These are phyloP conservation scores for Loxodonta africana DNA, from an alignment of 2,113 vertebrate genomes.

Conservation along the genomic window DNA sequence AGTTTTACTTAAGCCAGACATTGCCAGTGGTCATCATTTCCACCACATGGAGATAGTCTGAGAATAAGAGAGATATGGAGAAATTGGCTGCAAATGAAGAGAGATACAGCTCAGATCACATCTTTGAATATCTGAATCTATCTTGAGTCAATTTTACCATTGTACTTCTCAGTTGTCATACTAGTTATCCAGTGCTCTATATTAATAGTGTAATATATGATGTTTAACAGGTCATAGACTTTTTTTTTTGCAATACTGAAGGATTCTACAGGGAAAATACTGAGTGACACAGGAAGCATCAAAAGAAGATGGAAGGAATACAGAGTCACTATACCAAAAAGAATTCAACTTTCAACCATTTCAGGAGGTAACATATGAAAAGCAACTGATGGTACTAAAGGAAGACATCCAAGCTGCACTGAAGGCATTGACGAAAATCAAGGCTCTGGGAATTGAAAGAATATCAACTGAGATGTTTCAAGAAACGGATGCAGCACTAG, in stretches of 20 bases:
- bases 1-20: neutral
- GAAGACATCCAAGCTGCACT: too few species aligned
- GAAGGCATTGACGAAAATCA: too few species aligned
- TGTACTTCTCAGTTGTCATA: neutral
- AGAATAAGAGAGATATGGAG: neutral
- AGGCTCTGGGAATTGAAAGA: too few species aligned
- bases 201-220: neutral
- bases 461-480: too few species aligned
- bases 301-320: too few species aligned
- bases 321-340: too few species aligned
- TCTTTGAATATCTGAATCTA: neutral
- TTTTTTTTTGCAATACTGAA: neutral
- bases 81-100: neutral
- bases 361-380: too few species aligned
- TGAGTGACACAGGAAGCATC: too few species aligned
- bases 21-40: neutral
- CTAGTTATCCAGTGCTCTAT: neutral
- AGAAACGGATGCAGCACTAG: too few species aligned
- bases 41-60: neutral
- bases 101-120: neutral
- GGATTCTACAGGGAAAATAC: too few species aligned
- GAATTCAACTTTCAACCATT: too few species aligned
- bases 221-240: neutral
- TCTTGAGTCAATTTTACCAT: neutral
- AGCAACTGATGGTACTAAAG: too few species aligned